Evolutionary conservation across 2,113 vertebrate species (phyloP).

Genomic region (Eonycteris spelaea): DNA sequence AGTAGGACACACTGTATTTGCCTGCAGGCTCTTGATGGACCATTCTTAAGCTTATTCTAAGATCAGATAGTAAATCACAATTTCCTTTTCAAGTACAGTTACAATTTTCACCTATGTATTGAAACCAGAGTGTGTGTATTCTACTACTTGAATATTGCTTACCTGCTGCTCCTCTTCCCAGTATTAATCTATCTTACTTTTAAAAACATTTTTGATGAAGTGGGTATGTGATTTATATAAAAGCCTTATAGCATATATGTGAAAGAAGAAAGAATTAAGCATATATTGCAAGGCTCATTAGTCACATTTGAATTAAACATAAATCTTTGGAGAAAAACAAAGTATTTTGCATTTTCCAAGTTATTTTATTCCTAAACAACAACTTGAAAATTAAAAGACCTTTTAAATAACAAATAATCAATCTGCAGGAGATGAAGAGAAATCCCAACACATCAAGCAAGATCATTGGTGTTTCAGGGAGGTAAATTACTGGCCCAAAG

Average conservation of each 20-base stretch:
- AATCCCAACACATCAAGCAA: neutral
- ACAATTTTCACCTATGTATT: constrained; percentile 13
- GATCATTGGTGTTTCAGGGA: neutral
- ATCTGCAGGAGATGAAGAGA: neutral
- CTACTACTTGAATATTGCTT: constrained; percentile 19
- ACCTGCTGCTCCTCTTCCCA: constrained; percentile 44
- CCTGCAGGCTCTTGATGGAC: neutral
- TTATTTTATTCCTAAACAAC: neutral
- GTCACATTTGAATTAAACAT: constrained; percentile 54
- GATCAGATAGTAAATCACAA: constrained; percentile 63
- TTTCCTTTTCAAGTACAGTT: constrained; percentile 58
- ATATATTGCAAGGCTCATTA: constrained; percentile 57
- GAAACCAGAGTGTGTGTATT: constrained; percentile 31
- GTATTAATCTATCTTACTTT: constrained; percentile 45
- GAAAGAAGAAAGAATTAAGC: constrained; percentile 45
- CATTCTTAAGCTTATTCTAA: constrained; percentile 7
- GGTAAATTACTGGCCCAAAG: neutral
- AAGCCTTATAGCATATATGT: constrained; percentile 34
- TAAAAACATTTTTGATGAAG: constrained; percentile 42
- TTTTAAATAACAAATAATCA: constrained; percentile 52
- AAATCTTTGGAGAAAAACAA: constrained; percentile 64
- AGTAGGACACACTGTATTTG: constrained; percentile 30
- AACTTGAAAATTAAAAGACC: constrained; percentile 48
- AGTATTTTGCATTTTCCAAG: constrained; percentile 61
- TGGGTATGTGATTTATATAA: constrained; percentile 47